Percentiles rank a stretch among this genome's conserved stretches.
Conservation (phyloP, 1,140 invertebrate species). For the Rhyzopertha dominica region DNA sequence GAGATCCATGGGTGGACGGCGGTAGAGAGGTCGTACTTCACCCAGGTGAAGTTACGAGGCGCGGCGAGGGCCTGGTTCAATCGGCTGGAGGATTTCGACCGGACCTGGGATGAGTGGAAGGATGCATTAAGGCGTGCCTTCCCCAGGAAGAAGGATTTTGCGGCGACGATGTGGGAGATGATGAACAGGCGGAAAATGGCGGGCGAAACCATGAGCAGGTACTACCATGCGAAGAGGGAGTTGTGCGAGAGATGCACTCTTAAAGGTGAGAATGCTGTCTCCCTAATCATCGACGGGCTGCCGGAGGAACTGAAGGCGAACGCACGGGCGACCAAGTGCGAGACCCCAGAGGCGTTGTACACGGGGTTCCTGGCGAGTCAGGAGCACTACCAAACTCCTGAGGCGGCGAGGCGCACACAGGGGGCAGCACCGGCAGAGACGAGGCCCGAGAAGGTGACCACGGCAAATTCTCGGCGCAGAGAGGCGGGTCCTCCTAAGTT, state of each 20-base stretch:
- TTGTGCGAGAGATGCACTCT: slow-evolving; percentile 37
- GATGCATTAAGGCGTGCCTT: slow-evolving; percentile 8
- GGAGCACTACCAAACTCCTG: too few species aligned
- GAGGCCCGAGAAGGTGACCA: too few species aligned
- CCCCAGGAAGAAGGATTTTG: slow-evolving; percentile 17
- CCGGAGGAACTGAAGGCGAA: slow-evolving; percentile 32
- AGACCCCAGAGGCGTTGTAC: slow-evolving; percentile 30
- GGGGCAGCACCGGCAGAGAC: too few species aligned
- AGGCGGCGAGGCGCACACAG: too few species aligned
- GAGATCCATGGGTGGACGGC: slow-evolving; percentile 29
- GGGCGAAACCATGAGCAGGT: slow-evolving; percentile 20
- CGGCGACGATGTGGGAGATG: slow-evolving; percentile 14
- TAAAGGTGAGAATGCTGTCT: slow-evolving; percentile 28
- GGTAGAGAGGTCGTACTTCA: slow-evolving; percentile 18
- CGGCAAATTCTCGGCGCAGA: too few species aligned
- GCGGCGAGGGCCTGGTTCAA: slow-evolving; percentile 31
- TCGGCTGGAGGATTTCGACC: slow-evolving; percentile 21
- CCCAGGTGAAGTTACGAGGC: slow-evolving; percentile 18
- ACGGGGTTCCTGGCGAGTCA: slow-evolving; percentile 31
- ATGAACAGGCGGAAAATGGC: slow-evolving; percentile 10
- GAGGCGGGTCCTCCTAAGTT: too few species aligned
- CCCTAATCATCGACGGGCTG: slow-evolving; percentile 36
- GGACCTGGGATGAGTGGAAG: slow-evolving; percentile 15
- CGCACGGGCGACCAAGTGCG: slow-evolving; percentile 34
- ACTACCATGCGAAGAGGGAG: slow-evolving; percentile 38